Percentiles rank a stretch among this genome's conserved stretches.
Evolutionary conservation across 2,113 vertebrate species (phyloP).

Genomic region (Gasterosteus aculeatus): DNA sequence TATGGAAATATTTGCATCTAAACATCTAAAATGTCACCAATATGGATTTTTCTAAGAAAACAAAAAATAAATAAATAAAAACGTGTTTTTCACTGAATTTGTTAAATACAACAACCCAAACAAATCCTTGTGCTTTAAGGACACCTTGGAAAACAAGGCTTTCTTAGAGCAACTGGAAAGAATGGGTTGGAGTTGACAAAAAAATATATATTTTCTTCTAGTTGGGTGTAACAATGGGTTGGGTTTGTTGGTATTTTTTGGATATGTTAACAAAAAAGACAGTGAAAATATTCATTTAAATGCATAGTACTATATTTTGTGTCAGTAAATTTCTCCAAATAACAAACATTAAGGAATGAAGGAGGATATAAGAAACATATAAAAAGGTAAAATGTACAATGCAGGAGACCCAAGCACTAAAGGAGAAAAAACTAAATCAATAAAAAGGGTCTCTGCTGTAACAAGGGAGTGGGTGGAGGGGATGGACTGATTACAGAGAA

Average conservation of each 20-base stretch:
- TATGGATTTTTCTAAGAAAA: background rate
- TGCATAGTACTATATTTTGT: too few species aligned
- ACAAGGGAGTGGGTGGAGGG: slow-evolving; percentile 10
- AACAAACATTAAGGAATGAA: background rate
- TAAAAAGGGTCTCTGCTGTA: slow-evolving; percentile 8
- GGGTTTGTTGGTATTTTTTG: too few species aligned
- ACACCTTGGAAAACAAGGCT: background rate
- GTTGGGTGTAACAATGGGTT: too few species aligned
- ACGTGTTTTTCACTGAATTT: slow-evolving; percentile 1
- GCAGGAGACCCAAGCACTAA: background rate
- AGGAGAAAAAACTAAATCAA: slow-evolving; percentile 27
- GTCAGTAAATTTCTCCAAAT: too few species aligned
- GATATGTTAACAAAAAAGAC: too few species aligned
- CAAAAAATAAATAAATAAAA: slow-evolving; percentile 7
- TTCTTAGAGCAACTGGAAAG: background rate
- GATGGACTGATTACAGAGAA: slow-evolving; percentile 67
- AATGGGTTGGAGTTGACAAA: background rate
- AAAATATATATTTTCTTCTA: background rate
- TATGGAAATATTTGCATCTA: background rate
- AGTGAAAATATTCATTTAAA: too few species aligned
- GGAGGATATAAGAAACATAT: background rate
- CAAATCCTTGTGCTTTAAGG: slow-evolving; percentile 16
- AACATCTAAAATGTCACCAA: background rate
- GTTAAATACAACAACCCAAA: slow-evolving; percentile 37
- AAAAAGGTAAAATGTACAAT: background rate